These are phyloP conservation scores for Sepioteuthis lessoniana DNA, from an alignment of 2,888 invertebrate genomes.

Conservation along the genomic window DNA sequence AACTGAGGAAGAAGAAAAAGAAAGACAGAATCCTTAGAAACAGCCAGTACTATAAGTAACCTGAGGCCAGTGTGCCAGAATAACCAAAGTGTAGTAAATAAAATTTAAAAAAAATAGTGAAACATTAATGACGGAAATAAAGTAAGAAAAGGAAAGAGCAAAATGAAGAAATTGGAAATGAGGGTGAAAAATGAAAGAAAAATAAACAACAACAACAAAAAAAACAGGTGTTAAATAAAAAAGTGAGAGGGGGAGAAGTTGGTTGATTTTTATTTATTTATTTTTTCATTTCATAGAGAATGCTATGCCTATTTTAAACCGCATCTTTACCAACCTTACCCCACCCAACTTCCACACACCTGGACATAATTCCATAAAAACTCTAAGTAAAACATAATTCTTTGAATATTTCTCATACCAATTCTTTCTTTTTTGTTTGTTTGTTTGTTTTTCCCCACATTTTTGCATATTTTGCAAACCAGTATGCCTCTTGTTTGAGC, in stretches of 20 bases:
- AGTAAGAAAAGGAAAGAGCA: not conserved
- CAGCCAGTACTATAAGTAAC: no score
- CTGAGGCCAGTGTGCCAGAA: no score
- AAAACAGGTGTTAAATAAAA: no score
- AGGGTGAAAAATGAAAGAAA: not conserved
- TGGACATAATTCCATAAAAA: not conserved
- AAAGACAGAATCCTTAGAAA: no score
- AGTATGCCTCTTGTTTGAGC: not conserved
- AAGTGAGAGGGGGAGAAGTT: not conserved
- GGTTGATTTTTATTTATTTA: not conserved
- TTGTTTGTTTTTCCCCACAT: not conserved
- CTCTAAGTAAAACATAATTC: not conserved
- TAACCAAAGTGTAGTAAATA: no score
- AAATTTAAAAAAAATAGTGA: no score
- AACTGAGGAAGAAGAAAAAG: no score
- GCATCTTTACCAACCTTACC: not conserved
- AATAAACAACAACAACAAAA: not conserved
- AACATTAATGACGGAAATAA: no score
- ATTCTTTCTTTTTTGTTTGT: not conserved
- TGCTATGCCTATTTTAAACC: not conserved
- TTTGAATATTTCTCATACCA: not conserved
- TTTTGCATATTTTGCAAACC: constrained; percentile 8
- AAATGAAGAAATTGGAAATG: not conserved
- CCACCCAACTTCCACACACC: not conserved
- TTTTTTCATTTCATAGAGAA: not conserved